Percentiles rank a stretch among this genome's conserved stretches.
Evolutionary conservation across 2,797 vertebrate species (phyloP).

Genomic region (Halcyon smyrnensis): DNA sequence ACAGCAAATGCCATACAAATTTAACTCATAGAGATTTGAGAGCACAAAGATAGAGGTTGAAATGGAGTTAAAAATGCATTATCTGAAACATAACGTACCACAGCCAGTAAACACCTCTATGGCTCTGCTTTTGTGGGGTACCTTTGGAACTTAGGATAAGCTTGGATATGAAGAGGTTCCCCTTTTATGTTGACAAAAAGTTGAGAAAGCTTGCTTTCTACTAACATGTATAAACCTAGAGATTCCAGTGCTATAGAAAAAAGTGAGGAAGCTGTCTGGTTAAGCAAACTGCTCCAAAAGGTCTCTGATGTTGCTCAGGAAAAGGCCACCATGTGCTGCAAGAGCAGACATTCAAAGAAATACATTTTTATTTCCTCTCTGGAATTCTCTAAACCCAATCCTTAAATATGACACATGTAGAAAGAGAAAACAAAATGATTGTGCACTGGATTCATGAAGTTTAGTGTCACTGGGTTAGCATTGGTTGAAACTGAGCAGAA

Average conservation of each 20-base stretch:
- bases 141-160: neutral
- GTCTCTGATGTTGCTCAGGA: neutral
- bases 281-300: neutral
- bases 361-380: neutral
- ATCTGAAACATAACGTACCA: neutral
- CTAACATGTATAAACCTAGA: neutral
- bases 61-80: neutral
- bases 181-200: neutral
- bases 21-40: neutral
- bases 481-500: neutral
- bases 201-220: neutral
- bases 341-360: neutral
- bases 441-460: neutral
- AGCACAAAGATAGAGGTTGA: neutral
- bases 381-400: neutral
- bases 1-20: neutral
- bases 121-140: neutral
- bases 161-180: neutral
- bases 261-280: neutral
- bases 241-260: neutral
- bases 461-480: neutral
- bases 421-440: neutral
- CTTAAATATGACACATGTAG: neutral
- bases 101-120: neutral
- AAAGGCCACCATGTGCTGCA: neutral